Evolutionary conservation across 2,113 vertebrate species (phyloP).

Genomic region (Psammodynastes pulverulentus): DNA sequence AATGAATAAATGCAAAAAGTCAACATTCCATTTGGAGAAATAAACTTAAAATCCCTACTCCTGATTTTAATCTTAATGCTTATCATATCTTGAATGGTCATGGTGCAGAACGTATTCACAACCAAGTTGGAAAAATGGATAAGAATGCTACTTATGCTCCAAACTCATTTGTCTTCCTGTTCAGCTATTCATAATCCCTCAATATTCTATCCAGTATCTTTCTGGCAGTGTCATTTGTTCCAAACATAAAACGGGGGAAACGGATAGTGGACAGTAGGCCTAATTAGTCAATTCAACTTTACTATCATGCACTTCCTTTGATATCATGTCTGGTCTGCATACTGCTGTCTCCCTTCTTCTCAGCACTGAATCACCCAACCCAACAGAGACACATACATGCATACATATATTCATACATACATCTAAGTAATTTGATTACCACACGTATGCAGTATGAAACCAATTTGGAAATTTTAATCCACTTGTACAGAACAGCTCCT

Average conservation of each 20-base stretch:
- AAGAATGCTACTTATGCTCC: neutral
- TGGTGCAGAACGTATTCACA: neutral
- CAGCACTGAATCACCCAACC: neutral
- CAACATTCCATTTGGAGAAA: neutral
- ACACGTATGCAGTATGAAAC: neutral
- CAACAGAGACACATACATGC: neutral
- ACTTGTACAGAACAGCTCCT: neutral
- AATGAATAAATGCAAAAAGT: neutral
- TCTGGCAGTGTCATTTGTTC: neutral
- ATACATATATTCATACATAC: no score
- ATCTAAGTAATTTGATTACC: neutral
- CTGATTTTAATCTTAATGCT: slow-evolving; percentile 40
- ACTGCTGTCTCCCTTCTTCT: neutral
- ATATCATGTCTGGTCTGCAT: neutral
- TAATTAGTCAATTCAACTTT: neutral
- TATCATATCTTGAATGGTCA: slow-evolving; percentile 21
- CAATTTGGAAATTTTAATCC: neutral
- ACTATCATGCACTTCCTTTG: neutral
- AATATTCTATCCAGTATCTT: neutral
- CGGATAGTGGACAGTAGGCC: neutral
- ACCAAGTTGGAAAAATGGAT: neutral
- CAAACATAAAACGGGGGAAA: neutral
- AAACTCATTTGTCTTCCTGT: neutral
- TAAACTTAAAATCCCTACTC: slow-evolving; percentile 26
- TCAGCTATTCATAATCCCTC: neutral